Evolutionary conservation across 2,113 vertebrate genomes (phyloP).

Genomic region (Gymnobelideus leadbeateri): DNA sequence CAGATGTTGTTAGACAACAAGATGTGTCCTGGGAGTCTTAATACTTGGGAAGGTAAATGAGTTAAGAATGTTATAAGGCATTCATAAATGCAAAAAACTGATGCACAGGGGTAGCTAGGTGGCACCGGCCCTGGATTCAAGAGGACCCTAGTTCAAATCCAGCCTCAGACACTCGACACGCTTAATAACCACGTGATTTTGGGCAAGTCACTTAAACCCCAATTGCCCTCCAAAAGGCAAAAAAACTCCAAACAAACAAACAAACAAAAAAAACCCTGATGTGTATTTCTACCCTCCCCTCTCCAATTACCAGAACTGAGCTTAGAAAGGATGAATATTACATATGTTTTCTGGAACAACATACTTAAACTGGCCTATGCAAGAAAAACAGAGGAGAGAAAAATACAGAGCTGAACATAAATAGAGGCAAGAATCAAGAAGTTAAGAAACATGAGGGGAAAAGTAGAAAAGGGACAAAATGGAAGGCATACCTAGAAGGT

Average conservation of each 20-base stretch:
- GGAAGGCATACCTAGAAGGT: background rate
- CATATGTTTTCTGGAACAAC: background rate
- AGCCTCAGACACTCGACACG: no score
- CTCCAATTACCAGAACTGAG: background rate
- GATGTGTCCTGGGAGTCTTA: background rate
- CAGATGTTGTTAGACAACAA: background rate
- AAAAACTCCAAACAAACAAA: no score
- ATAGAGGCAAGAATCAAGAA: background rate
- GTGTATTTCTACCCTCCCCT: background rate
- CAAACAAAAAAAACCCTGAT: no score
- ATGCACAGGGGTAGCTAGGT: background rate
- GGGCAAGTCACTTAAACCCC: no score
- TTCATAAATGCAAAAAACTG: background rate
- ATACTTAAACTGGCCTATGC: background rate
- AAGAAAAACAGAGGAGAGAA: background rate
- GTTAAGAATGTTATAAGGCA: background rate
- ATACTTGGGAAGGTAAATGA: background rate
- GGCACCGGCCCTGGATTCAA: no score
- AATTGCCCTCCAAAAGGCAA: no score
- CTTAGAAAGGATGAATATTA: background rate
- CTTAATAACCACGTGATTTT: no score
- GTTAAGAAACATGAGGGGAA: background rate
- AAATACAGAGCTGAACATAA: background rate
- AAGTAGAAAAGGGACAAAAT: background rate
- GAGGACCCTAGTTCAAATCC: no score